Evolutionary conservation across 1,140 invertebrate genomes (phyloP), one percentile per base, ranked within the genome.

Genomic region (Phymorhynchus buccinoides): DNA sequence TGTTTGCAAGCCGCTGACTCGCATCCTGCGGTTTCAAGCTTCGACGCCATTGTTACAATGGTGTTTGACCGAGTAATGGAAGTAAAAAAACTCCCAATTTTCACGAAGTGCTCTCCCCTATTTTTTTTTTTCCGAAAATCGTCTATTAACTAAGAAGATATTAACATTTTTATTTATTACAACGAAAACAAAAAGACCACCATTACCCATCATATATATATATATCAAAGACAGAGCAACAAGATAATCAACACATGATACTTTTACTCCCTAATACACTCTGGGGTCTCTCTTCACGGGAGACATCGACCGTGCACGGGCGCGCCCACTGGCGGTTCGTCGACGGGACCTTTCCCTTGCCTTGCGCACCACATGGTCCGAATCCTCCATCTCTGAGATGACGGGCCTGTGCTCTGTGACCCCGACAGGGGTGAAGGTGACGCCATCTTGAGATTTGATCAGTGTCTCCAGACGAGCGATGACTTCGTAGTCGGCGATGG

Each of bases 401-500:
- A 90, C 91, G 2, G 90, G 89, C 0, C 92, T 91, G 85, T 92
- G 90, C 71, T 92, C 90, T 87, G 92, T 89, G 41, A 93, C 86
- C 35, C 89, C 90, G 71, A 91, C 77, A 32, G 89, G 90, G 41
- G 92, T 91, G 75, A 92, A 89, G 39, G 91, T 87, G 41, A 91
- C 89, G 27, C 86, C 85, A 73, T 93, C 90, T 73, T 93, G 91
- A n/a, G 92, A 90, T 52, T 91, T 88, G 78, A 94, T 92, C 37
- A 94, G 88, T 75, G 92, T 92, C 84, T 94, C 93, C 35, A 94
- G 86, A 41, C 93, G 90, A 14, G 91, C 90, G 79, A 93, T 93
- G 81, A 94, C 92, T 82, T 94, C 93, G 75, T 93, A 94, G 87
- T 94, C 92, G 14, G 93, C 92, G 12, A 93, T 89, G 14, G 93